These are phyloP conservation scores for Conus ventricosus DNA, from an alignment of 1,140 invertebrate species.

Conservation along the genomic window DNA sequence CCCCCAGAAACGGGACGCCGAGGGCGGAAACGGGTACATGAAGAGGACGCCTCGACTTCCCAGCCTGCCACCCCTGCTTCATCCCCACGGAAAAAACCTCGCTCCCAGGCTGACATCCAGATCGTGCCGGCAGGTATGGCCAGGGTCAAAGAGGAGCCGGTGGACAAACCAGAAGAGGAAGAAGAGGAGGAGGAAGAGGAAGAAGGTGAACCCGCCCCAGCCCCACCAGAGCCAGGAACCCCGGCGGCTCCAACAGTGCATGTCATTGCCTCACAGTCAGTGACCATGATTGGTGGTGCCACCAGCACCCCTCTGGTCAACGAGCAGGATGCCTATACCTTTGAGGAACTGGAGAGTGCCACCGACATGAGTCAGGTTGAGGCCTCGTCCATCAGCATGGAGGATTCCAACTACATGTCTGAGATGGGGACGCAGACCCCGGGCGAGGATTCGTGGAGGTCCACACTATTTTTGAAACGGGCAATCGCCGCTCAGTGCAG, in stretches of 20 bases:
- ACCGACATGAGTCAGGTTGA: constrained; percentile 24
- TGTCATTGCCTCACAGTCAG: constrained; percentile 34
- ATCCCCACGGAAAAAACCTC: constrained; percentile 35
- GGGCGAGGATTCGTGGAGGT: constrained; percentile 68
- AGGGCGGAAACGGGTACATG: constrained; percentile 5
- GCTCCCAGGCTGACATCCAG: constrained; percentile 43
- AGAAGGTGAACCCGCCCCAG: constrained; percentile 5
- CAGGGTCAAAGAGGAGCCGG: constrained; percentile 41
- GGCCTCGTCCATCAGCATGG: constrained; percentile 19
- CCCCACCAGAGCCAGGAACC: constrained; percentile 17
- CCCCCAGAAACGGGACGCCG: constrained; percentile 14
- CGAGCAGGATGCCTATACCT: constrained; percentile 19
- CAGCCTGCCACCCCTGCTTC: not conserved
- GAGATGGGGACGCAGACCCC: constrained; percentile 60
- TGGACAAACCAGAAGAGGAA: constrained; percentile 33
- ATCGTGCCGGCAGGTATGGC: constrained; percentile 36
- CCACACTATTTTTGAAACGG: constrained; percentile 64
- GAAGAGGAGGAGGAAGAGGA: constrained; percentile 35
- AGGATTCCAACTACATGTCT: constrained; percentile 33
- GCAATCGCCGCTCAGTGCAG: constrained; percentile 66
- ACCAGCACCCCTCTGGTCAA: not conserved
- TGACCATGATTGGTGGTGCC: constrained; percentile 8
- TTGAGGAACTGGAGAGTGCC: constrained; percentile 30
- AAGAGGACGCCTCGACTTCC: constrained; percentile 11
- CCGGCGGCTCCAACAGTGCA: constrained; percentile 24